phyloP scores from a whole-genome alignment of 2,888 invertebrate genomes.

The Polymixis lichenea region DNA sequence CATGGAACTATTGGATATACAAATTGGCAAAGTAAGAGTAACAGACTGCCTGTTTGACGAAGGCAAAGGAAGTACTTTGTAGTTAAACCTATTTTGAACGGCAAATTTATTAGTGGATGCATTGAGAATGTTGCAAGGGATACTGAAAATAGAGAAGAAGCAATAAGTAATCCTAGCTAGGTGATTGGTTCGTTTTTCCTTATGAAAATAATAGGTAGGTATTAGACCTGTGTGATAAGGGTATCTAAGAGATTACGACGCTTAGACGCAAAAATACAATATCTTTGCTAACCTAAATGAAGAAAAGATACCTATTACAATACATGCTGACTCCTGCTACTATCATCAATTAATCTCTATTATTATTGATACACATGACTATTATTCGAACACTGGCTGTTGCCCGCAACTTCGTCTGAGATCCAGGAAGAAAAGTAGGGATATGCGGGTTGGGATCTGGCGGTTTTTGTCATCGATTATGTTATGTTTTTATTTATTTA shows the following conservation, averaged over 20 bases:
- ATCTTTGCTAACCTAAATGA: constrained; percentile 2
- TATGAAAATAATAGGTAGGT: not conserved
- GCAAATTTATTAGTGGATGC: not conserved
- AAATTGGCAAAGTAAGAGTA: not conserved
- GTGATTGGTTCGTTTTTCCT: not conserved
- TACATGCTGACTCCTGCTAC: constrained; percentile 7
- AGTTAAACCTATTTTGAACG: not conserved
- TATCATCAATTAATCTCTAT: not conserved
- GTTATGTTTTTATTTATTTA: no score
- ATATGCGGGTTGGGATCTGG: no score
- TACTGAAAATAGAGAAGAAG: constrained; percentile 6
- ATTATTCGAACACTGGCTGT: not conserved
- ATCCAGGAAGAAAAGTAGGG: no score
- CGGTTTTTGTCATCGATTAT: no score
- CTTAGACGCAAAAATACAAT: constrained; percentile 20
- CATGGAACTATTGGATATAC: not conserved
- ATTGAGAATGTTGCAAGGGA: not conserved
- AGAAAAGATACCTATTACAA: constrained; percentile 11
- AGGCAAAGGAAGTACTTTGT: not conserved
- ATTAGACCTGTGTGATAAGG: not conserved
- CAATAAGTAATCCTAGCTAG: not conserved
- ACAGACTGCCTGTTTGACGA: not conserved
- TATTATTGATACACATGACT: constrained; percentile 9
- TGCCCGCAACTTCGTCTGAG: no score
- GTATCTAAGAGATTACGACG: not conserved